A percentile compares a stretch with the other conserved stretches of the same genome.
These are phyloP conservation scores for Terrapene triunguis DNA, from an alignment of 2,113 vertebrate species.

Conservation along the genomic window DNA sequence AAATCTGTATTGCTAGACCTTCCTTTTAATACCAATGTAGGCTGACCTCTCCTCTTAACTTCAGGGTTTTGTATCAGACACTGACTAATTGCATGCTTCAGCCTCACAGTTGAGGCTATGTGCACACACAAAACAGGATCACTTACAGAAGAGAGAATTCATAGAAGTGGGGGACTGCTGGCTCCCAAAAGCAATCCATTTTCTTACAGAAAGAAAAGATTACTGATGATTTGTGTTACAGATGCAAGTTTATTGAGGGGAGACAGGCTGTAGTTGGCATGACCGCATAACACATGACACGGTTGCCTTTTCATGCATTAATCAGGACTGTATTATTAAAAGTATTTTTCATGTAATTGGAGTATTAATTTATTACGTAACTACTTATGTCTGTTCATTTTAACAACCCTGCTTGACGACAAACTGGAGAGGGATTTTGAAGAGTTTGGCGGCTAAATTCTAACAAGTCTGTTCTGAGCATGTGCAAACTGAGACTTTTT, in stretches of 20 bases:
- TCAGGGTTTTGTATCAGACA: background rate
- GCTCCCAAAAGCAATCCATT: background rate
- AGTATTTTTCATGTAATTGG: background rate
- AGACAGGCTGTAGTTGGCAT: constrained; percentile 34
- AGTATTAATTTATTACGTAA: background rate
- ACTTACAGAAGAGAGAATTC: background rate
- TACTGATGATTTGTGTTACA: background rate
- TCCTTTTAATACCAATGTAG: background rate
- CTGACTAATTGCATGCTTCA: background rate
- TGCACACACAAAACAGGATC: background rate
- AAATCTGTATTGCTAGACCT: background rate
- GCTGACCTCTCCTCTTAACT: background rate
- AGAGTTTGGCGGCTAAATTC: accelerated
- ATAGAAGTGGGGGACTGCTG: background rate
- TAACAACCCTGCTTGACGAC: background rate
- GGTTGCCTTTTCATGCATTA: background rate
- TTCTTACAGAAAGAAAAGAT: background rate
- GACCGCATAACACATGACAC: background rate
- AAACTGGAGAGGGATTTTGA: background rate
- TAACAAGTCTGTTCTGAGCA: background rate
- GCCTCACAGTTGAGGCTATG: background rate
- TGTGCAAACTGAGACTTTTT: background rate
- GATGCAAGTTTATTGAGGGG: background rate
- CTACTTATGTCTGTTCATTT: background rate
- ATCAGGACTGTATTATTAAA: background rate